Base-by-base conservation (phyloP, 2,797 vertebrate genomes). In the Chelidonichthys spinosus region DNA sequence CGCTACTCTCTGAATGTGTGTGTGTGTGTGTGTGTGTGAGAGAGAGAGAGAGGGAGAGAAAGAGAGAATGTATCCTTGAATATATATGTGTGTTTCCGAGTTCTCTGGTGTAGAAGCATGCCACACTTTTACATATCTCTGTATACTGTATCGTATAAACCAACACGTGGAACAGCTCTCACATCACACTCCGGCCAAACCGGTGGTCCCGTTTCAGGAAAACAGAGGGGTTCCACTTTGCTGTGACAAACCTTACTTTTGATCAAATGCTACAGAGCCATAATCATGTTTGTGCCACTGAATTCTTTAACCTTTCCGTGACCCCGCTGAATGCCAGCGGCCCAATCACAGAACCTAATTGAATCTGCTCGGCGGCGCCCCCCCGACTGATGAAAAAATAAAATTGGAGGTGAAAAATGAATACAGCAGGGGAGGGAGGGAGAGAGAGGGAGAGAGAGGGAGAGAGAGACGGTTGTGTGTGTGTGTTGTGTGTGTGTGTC, bases 271-370 rank as follows among this genome's bases (percentile, higher is more conserved):
- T 94, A 91, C 93, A 93, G 91, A 93, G 82, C 92, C 92, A 91
- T 95, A 95, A 95, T 95, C 94, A 92, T 93, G 93, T 95, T 95
- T 95, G 94, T 93, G 93, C 94, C 94, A 90, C 93, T 94, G 94
- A 95, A 95, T 95, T 95, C 92, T 93, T 95, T 95, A 95, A 95
- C 95, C 94, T 95, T 94, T 95, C 77, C 67, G 62, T 93, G 94
- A 95, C 95, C 94, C 91, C 68, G 79, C 87, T 93, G 94, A 95
- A 95, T 94, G 94, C 91, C 94, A 94, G 90, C 89, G 91, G 90
- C 92, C 94, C 94, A 95, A 95, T 95, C 94, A 94, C 89, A 91
- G 92, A 92, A 89, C 92, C 91, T 95, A 95, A 95, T 95, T 95
- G 93, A 95, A 95, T 95, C 92, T 93, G 92, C 92, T 90, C 79